A percentile compares a stretch with the other conserved stretches of the same genome.
Evolutionary conservation across 2,888 invertebrate species (phyloP).

Genomic region (Catotricha subobsoleta): DNA sequence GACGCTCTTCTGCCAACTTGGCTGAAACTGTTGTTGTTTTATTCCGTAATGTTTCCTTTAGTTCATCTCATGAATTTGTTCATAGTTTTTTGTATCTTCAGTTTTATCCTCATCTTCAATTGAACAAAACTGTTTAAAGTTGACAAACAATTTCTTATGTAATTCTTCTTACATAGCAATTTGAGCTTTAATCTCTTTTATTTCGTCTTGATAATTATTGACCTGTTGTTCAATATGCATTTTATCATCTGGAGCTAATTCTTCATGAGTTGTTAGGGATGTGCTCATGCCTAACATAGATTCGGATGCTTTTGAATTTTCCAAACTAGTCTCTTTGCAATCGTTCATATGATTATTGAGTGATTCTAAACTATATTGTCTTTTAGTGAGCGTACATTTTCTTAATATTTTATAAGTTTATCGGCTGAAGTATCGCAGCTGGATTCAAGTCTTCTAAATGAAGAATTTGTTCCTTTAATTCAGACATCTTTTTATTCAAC

Average conservation of each 20-base stretch:
- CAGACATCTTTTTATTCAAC: slow-evolving; percentile 38
- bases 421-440: slow-evolving; percentile 20
- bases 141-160: slow-evolving; percentile 21
- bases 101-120: slow-evolving; percentile 35
- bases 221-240: slow-evolving; percentile 30
- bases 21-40: slow-evolving; percentile 38
- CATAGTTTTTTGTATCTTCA: slow-evolving; percentile 49
- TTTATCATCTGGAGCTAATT: slow-evolving; percentile 10
- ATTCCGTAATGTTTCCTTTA: slow-evolving; percentile 43
- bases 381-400: slow-evolving; percentile 33
- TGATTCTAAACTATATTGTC: slow-evolving; percentile 30
- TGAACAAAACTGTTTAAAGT: slow-evolving; percentile 13
- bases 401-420: slow-evolving; percentile 18
- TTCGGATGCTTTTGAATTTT: slow-evolving; percentile 16
- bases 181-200: slow-evolving; percentile 40
- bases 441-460: slow-evolving; percentile 31
- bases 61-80: slow-evolving; percentile 49
- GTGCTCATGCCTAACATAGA: slow-evolving; percentile 9
- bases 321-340: slow-evolving; percentile 32
- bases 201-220: slow-evolving; percentile 42
- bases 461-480: slow-evolving; percentile 39
- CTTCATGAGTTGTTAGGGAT: slow-evolving; percentile 9
- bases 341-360: slow-evolving; percentile 38
- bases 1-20: slow-evolving; percentile 53
- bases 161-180: slow-evolving; percentile 23